phyloP scores from a whole-genome alignment of 2,888 invertebrate species.

The Limenitis camilla region DNA sequence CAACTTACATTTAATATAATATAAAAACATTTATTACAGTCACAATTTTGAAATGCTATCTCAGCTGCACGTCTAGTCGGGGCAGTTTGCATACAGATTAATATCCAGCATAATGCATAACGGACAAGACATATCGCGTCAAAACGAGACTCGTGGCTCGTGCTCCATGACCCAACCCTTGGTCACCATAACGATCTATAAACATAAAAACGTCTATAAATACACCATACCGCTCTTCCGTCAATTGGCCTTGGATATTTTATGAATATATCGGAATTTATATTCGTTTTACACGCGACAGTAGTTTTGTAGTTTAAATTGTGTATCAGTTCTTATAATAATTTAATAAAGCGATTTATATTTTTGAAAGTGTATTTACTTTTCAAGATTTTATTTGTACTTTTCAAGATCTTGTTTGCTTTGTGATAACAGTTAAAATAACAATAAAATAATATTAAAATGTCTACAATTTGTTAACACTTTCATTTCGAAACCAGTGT shows the following conservation, averaged over 20 bases:
- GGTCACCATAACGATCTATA: constrained; percentile 2
- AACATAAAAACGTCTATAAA: constrained; percentile 5
- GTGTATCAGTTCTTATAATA: background rate
- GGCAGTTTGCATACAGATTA: constrained; percentile 36
- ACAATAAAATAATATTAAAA: too few relatives aligned
- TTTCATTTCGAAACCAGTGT: too few relatives aligned
- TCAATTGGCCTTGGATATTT: background rate
- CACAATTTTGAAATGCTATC: background rate
- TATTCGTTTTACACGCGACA: background rate
- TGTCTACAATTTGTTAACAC: too few relatives aligned
- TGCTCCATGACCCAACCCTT: background rate
- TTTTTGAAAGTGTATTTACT: too few relatives aligned
- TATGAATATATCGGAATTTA: background rate
- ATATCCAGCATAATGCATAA: constrained; percentile 31
- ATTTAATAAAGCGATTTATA: too few relatives aligned
- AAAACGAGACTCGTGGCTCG: constrained; percentile 18
- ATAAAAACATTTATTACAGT: background rate
- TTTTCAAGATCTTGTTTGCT: too few relatives aligned
- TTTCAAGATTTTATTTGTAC: too few relatives aligned
- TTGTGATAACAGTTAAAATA: too few relatives aligned
- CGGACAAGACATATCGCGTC: constrained; percentile 15
- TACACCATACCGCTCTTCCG: background rate
- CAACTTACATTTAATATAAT: background rate
- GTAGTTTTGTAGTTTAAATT: background rate
- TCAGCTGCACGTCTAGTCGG: constrained; percentile 18